Percentiles rank a stretch among this genome's conserved stretches.
Conservation (phyloP, 2,113 vertebrate genomes). For the Patagioenas fasciata region DNA sequence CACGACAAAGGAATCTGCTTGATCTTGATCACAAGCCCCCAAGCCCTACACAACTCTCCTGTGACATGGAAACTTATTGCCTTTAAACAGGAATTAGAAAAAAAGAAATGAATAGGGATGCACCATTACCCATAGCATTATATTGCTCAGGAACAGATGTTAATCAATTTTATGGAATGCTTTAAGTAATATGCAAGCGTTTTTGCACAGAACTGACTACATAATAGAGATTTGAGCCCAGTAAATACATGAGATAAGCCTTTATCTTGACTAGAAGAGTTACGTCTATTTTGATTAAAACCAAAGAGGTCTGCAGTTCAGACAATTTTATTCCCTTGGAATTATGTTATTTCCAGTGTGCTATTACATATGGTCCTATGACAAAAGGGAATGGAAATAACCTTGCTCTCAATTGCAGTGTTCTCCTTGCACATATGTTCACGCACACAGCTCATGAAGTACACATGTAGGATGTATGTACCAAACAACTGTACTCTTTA, state of each 20-base stretch:
- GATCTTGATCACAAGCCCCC: conserved; percentile 29
- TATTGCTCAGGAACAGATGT: conserved; percentile 21
- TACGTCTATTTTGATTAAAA: conserved; percentile 29
- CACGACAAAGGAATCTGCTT: conserved; percentile 59
- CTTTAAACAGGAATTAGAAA: conserved; percentile 32
- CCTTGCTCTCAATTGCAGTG: not conserved
- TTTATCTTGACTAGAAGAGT: not conserved
- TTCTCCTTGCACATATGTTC: not conserved
- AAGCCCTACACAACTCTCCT: not conserved
- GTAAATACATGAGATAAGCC: conserved; percentile 38
- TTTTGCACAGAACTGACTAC: conserved; percentile 37
- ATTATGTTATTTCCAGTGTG: not conserved
- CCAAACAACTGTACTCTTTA: not conserved
- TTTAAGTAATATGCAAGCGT: conserved; percentile 61
- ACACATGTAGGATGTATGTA: not conserved
- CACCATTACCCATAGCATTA: conserved; percentile 39
- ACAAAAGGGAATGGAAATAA: not conserved
- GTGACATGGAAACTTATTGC: conserved; percentile 54
- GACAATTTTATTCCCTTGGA: conserved; percentile 2
- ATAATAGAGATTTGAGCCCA: conserved; percentile 38
- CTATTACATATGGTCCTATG: not conserved
- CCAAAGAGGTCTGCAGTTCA: not conserved
- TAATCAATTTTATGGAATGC: conserved; percentile 47
- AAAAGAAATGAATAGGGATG: not conserved
- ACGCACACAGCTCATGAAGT: not conserved